Evolutionary conservation across 2,888 invertebrate genomes (phyloP).

Genomic region (Hirtodrosophila confusa): DNA sequence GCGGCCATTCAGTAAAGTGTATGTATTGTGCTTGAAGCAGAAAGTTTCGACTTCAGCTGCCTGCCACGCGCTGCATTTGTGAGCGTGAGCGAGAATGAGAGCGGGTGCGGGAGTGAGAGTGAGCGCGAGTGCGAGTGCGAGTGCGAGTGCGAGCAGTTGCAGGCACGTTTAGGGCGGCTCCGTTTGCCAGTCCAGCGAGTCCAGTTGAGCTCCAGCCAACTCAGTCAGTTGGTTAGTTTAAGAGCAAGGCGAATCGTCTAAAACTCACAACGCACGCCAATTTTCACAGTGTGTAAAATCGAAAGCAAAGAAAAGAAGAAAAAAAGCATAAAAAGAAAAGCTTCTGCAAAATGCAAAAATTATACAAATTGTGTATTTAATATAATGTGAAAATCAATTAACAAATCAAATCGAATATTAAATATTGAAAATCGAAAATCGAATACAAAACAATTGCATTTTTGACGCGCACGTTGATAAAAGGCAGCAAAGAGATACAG

Average conservation of each 20-base stretch:
- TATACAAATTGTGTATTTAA: conserved; percentile 10
- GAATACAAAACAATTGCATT: conserved; percentile 28
- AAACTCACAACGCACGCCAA: conserved; percentile 35
- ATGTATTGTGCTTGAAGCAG: conserved; percentile 35
- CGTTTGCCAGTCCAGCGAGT: conserved; percentile 47
- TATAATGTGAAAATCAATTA: neutral
- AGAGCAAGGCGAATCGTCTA: conserved; percentile 39
- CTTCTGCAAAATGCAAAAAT: neutral
- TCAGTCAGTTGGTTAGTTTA: conserved; percentile 52
- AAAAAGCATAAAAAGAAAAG: conserved; percentile 1
- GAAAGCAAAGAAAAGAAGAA: conserved; percentile 6
- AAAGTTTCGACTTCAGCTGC: conserved; percentile 39
- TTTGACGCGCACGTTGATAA: conserved; percentile 23
- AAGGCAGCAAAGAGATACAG: conserved; percentile 2
- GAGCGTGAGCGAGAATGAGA: neutral
- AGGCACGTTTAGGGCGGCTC: conserved; percentile 61
- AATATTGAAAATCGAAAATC: conserved; percentile 9
- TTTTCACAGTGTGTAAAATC: conserved; percentile 28
- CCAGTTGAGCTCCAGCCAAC: conserved; percentile 54
- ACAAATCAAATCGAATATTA: conserved; percentile 9
- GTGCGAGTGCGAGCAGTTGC: conserved; percentile 5
- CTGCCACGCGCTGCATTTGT: neutral
- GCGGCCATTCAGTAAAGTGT: conserved; percentile 53
- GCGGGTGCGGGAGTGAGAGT: neutral
- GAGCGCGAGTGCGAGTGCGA: conserved; percentile 2